A percentile compares a stretch with the other conserved stretches of the same genome.
These are phyloP conservation scores for Dasyprocta punctata DNA, from an alignment of 2,113 vertebrate species.

Conservation along the genomic window DNA sequence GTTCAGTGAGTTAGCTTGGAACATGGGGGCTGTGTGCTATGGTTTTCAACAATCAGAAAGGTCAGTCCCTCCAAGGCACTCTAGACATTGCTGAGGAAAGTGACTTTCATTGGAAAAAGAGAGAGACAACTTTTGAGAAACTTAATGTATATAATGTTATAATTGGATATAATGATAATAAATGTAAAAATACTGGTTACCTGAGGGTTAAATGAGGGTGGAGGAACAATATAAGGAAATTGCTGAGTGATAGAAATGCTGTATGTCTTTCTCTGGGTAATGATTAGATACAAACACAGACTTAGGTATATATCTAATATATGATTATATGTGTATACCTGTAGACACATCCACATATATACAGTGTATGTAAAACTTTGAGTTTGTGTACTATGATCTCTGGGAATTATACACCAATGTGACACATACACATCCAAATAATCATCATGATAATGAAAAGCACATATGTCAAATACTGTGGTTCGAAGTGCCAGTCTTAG, in stretches of 20 bases:
- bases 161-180: background rate
- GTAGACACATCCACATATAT: background rate
- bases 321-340: background rate
- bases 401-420: background rate
- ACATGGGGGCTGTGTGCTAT: background rate
- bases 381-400: background rate
- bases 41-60: slow-evolving; percentile 67
- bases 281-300: background rate
- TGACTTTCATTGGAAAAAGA: background rate
- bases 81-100: background rate
- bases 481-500: background rate
- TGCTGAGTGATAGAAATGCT: background rate
- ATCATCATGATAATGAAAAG: background rate
- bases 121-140: background rate
- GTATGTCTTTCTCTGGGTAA: background rate
- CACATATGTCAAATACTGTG: background rate
- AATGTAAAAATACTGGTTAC: background rate
- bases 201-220: background rate
- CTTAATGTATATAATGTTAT: background rate
- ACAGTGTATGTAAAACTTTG: background rate
- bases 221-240: background rate
- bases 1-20: slow-evolving; percentile 54
- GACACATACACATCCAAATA: background rate
- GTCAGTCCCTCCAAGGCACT: slow-evolving; percentile 32
- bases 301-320: background rate